Percentiles rank a stretch among this genome's conserved stretches.
Evolutionary conservation across 1,140 invertebrate genomes (phyloP).

Genomic region (Planococcus citri): DNA sequence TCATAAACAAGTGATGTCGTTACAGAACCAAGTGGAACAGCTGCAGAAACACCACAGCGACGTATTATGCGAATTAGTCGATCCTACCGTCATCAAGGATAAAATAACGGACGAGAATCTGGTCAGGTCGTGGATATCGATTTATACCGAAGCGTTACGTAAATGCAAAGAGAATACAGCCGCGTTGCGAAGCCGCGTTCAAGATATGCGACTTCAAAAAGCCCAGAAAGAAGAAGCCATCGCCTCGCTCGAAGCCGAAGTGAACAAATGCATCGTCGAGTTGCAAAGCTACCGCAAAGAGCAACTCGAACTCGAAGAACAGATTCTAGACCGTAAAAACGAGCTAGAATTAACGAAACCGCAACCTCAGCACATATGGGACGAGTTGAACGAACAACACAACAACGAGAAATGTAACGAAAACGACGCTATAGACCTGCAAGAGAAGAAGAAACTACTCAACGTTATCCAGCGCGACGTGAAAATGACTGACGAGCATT

Average conservation of each 20-base stretch:
- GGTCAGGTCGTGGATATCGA: background rate
- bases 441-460: conserved; percentile 2
- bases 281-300: background rate
- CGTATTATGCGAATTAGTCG: conserved; percentile 9
- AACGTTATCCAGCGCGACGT: background rate
- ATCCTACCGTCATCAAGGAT: background rate
- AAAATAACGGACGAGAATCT: background rate
- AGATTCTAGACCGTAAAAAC: conserved; percentile 10
- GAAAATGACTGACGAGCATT: background rate
- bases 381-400: conserved; percentile 11
- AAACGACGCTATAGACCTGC: background rate
- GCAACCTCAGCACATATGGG: background rate
- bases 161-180: background rate
- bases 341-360: background rate
- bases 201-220: background rate
- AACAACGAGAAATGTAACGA: background rate
- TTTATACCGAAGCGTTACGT: background rate
- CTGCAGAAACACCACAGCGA: conserved; percentile 11
- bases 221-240: background rate
- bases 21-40: background rate
- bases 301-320: background rate
- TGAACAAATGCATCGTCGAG: background rate
- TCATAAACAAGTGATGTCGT: conserved; percentile 7
- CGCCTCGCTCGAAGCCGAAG: background rate
- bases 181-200: background rate